These are phyloP conservation scores for Psittacula cyanocephala DNA, from an alignment of 2,113 vertebrate species.

Conservation along the genomic window DNA sequence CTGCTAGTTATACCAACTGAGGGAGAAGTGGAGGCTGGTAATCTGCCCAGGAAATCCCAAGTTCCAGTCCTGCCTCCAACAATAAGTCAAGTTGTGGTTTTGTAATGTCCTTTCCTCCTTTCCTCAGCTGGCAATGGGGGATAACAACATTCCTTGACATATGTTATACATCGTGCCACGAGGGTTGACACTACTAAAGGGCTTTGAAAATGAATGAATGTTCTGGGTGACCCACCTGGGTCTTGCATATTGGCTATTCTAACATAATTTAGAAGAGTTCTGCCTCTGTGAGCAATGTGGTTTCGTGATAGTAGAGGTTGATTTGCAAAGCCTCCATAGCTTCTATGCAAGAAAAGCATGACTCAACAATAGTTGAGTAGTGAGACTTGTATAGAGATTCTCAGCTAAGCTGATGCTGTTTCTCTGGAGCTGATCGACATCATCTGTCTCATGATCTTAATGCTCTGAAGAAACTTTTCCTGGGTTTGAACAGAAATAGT, in stretches of 20 bases:
- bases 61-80: conserved; percentile 7
- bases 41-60: conserved; percentile 25
- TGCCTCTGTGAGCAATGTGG: neutral
- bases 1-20: neutral
- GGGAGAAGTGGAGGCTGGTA: neutral
- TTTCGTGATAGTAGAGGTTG: neutral
- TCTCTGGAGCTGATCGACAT: neutral
- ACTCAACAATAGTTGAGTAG: neutral
- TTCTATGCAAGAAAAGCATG: neutral
- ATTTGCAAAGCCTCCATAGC: neutral
- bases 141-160: neutral
- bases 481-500: neutral
- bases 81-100: conserved; percentile 36
- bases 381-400: neutral
- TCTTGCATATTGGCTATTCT: neutral
- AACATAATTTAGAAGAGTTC: neutral
- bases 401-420: neutral
- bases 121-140: neutral
- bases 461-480: neutral
- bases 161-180: neutral
- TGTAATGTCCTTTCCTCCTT: conserved; percentile 19
- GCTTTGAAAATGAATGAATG: neutral
- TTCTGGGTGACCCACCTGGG: neutral
- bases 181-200: neutral
- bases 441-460: neutral